Evolutionary conservation across 2,888 invertebrate genomes (phyloP).

Genomic region (Druceiella hillmani): DNA sequence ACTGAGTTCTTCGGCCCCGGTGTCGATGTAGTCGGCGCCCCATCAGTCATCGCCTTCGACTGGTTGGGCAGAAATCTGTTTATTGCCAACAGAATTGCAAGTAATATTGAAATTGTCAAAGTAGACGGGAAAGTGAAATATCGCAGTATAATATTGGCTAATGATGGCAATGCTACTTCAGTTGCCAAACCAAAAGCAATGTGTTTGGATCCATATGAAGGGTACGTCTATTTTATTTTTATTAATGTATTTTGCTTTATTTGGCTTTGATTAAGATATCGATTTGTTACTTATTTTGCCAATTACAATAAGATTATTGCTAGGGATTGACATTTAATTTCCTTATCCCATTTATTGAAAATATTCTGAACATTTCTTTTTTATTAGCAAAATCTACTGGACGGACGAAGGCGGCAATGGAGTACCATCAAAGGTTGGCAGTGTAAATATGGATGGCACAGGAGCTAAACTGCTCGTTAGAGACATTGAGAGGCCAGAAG

Average conservation of each 20-base stretch:
- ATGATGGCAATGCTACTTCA: constrained; percentile 79
- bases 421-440: constrained; percentile 82
- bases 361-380: too few species aligned
- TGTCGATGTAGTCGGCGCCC: constrained; percentile 84
- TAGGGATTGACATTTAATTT: too few species aligned
- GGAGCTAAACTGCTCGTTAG: constrained; percentile 69
- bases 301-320: too few species aligned
- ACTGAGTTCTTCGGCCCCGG: constrained; percentile 77
- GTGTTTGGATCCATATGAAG: constrained; percentile 88
- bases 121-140: constrained; percentile 81
- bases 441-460: constrained; percentile 91
- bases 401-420: constrained; percentile 91
- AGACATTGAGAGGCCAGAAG: constrained; percentile 69
- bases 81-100: constrained; percentile 83
- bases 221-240: constrained; percentile 45
- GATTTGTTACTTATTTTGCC: not conserved
- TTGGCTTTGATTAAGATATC: not conserved
- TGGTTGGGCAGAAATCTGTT: constrained; percentile 95
- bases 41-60: constrained; percentile 89
- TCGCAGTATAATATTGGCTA: constrained; percentile 80
- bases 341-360: too few species aligned
- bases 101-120: constrained; percentile 85
- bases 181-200: constrained; percentile 85
- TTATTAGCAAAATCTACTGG: constrained; percentile 81
- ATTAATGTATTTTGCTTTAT: not conserved